phyloP scores from a whole-genome alignment of 2,797 vertebrate genomes.

The Alcedo quadribrachys region DNA sequence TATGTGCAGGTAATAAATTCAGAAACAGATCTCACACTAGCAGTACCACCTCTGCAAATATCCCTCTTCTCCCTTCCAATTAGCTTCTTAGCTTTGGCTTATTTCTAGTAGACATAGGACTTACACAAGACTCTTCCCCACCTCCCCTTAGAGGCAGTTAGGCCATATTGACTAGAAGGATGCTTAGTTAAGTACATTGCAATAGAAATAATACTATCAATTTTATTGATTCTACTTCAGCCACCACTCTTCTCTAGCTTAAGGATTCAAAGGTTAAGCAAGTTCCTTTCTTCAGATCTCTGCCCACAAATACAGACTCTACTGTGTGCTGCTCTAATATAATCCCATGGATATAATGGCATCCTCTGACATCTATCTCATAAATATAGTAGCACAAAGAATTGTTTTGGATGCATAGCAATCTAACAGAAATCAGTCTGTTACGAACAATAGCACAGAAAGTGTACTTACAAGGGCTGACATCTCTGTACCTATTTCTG shows the following conservation, averaged over 20 bases:
- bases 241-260: neutral
- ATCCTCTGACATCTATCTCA: neutral
- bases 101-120: neutral
- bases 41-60: neutral
- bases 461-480: conserved; percentile 94
- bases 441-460: neutral
- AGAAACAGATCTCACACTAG: neutral
- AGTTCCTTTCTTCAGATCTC: neutral
- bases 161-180: neutral
- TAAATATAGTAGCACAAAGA: neutral
- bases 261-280: neutral
- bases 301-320: neutral
- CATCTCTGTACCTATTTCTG: conserved; percentile 98
- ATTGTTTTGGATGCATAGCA: neutral
- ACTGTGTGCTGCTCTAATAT: neutral
- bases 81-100: neutral
- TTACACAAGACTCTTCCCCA: neutral
- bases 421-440: neutral
- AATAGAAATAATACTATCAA: neutral
- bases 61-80: neutral
- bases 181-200: neutral
- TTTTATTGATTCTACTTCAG: neutral
- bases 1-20: neutral
- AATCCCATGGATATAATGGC: neutral
- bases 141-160: neutral